Evolutionary conservation across 2,888 invertebrate species (phyloP).

Genomic region (Pandemis cinnamomeana): DNA sequence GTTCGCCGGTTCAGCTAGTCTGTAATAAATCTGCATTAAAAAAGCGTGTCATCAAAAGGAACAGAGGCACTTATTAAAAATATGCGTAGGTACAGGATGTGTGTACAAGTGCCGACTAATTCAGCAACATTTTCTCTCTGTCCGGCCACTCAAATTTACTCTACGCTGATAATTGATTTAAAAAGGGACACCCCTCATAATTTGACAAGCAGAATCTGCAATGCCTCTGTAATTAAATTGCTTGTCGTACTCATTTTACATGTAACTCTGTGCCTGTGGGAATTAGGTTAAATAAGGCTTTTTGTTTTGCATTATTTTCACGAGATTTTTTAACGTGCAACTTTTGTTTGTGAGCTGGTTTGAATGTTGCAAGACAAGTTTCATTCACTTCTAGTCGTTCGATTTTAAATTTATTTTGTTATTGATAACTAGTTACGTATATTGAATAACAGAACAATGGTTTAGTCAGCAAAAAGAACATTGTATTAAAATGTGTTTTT

Average conservation of each 20-base stretch:
- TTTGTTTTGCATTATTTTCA: neutral
- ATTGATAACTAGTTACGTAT: no score
- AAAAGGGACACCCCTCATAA: conserved; percentile 29
- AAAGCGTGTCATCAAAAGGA: no score
- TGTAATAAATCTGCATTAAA: no score
- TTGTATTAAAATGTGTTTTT: no score
- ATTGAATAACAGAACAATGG: no score
- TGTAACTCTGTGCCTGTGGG: neutral
- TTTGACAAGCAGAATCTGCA: conserved; percentile 32
- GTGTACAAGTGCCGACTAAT: conserved; percentile 8
- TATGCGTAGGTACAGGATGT: neutral
- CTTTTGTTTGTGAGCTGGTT: no score
- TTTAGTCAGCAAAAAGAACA: no score
- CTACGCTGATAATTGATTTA: conserved; percentile 32
- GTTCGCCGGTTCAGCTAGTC: no score
- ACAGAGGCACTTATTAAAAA: neutral
- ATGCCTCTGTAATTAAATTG: conserved; percentile 18
- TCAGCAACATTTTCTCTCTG: conserved; percentile 14
- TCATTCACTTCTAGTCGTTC: no score
- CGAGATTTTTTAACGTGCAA: neutral
- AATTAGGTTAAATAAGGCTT: conserved; percentile 6
- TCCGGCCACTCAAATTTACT: conserved; percentile 21
- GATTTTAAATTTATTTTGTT: no score
- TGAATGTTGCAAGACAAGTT: no score
- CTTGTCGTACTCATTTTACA: conserved; percentile 5